These are phyloP conservation scores for Setophaga coronata DNA, from an alignment of 2,113 vertebrate species.

Conservation along the genomic window DNA sequence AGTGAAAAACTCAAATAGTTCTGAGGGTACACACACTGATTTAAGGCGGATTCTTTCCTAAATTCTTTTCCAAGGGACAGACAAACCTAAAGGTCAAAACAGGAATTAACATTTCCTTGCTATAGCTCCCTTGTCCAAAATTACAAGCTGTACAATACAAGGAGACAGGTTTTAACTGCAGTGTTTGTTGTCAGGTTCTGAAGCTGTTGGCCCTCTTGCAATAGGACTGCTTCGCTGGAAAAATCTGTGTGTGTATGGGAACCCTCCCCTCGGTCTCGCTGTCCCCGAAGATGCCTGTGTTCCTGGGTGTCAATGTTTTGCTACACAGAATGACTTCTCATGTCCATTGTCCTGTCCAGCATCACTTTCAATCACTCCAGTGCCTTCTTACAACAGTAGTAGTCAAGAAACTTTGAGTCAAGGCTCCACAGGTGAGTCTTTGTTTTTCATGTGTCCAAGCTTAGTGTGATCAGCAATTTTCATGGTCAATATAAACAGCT, in stretches of 20 bases:
- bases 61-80: not conserved
- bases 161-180: not conserved
- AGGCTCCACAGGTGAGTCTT: constrained; percentile 71
- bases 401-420: constrained; percentile 89
- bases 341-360: constrained; percentile 87
- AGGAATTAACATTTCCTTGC: not conserved
- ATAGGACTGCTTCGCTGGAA: constrained; percentile 85
- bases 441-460: not conserved
- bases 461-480: not conserved
- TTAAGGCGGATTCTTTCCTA: not conserved
- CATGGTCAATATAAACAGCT: not conserved
- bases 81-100: not conserved
- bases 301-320: constrained; percentile 66
- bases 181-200: constrained; percentile 70
- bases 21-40: not conserved
- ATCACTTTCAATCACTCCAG: constrained; percentile 86
- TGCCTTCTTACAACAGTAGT: constrained; percentile 83
- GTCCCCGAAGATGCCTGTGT: constrained; percentile 68
- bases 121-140: not conserved
- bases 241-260: constrained; percentile 69
- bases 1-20: not conserved
- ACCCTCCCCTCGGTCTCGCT: constrained; percentile 56
- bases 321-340: constrained; percentile 68
- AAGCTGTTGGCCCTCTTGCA: constrained; percentile 78
- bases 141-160: not conserved